Evolutionary conservation across 2,113 vertebrate species (phyloP).

Genomic region (Lathamus discolor): DNA sequence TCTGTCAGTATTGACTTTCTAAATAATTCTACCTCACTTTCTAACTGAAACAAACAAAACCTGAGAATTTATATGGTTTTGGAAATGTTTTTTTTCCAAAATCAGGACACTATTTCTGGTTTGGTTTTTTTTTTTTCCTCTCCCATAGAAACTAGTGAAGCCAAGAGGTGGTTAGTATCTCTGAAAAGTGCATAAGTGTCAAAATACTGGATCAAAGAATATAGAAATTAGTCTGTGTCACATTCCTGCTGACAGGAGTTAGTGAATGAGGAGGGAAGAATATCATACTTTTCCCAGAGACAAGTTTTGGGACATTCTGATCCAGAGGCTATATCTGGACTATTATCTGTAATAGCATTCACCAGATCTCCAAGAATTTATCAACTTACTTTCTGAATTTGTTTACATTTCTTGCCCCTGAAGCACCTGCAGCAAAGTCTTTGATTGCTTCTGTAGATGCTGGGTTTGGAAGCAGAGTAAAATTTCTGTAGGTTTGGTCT

Average conservation of each 20-base stretch:
- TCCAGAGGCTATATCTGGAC: background rate
- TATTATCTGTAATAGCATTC: background rate
- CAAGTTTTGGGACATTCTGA: background rate
- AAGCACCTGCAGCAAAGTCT: background rate
- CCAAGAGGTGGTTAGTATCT: background rate
- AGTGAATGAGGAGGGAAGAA: background rate
- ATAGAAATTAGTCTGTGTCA: background rate
- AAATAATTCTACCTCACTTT: background rate
- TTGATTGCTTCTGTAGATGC: background rate
- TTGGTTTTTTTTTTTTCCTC: background rate
- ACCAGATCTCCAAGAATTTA: background rate
- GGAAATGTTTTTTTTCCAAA: background rate
- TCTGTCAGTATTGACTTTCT: background rate
- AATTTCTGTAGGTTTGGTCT: background rate
- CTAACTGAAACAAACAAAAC: background rate
- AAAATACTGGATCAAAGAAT: background rate
- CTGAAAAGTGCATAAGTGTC: background rate
- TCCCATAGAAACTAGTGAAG: background rate
- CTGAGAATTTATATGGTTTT: background rate
- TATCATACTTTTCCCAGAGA: background rate
- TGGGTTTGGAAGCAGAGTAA: background rate
- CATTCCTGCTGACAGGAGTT: background rate
- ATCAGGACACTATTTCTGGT: fast-evolving
- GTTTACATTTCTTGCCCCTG: background rate
- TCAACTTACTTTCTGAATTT: background rate